Percentiles rank a stretch among this genome's conserved stretches.
Conservation (phyloP, 2,113 vertebrate genomes). For the Chitala chitala region DNA sequence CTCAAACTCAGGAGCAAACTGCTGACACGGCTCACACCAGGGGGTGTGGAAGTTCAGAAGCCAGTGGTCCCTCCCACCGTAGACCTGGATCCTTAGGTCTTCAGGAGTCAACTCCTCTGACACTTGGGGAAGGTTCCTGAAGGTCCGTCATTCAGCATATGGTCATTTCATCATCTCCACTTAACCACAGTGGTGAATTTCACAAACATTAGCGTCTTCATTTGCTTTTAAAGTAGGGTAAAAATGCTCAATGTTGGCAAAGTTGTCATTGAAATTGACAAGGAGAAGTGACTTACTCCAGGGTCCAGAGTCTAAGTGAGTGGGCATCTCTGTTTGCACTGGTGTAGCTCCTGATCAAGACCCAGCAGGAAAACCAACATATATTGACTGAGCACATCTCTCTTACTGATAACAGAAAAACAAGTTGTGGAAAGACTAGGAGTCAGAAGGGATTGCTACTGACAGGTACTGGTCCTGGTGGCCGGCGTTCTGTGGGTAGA, state of each 20-base stretch:
- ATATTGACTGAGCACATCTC: too few relatives aligned
- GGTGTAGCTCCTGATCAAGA: conserved; percentile 71
- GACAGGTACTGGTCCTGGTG: conserved; percentile 70
- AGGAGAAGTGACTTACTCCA: conserved; percentile 68
- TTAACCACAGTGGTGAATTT: too few relatives aligned
- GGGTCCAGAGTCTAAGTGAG: conserved; percentile 80
- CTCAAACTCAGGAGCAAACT: conserved; percentile 94
- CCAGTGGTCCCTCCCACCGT: conserved; percentile 82
- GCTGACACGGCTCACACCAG: conserved; percentile 94
- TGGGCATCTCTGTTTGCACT: conserved; percentile 87
- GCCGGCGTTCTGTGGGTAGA: conserved; percentile 69
- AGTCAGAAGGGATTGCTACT: conserved; percentile 40
- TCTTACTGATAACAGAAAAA: too few relatives aligned
- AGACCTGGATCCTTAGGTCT: conserved; percentile 74
- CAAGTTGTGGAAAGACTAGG: neutral
- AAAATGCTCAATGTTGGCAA: too few relatives aligned
- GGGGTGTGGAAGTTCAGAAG: conserved; percentile 93
- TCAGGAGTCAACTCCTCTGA: conserved; percentile 81
- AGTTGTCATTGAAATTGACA: conserved; percentile 14
- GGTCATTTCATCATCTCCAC: neutral
- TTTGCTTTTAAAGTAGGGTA: too few relatives aligned
- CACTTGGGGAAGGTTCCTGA: conserved; percentile 75
- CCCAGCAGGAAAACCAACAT: neutral
- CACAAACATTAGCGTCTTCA: neutral
- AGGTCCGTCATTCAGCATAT: neutral